These are phyloP conservation scores for Leptinotarsa undecemlineata DNA, from an alignment of 1,140 invertebrate genomes.

Conservation along the genomic window DNA sequence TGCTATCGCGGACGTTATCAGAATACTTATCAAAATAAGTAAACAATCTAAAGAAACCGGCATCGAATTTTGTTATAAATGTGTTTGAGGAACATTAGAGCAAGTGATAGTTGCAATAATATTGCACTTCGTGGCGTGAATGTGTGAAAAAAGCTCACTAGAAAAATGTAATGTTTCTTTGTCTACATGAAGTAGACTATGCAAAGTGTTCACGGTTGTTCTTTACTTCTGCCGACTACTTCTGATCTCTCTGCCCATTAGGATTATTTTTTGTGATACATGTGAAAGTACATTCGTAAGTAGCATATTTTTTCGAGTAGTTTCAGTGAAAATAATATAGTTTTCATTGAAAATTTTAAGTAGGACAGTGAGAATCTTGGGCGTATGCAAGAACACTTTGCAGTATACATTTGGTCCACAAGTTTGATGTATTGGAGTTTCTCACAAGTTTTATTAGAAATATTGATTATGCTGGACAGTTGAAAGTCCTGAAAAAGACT, in stretches of 20 bases:
- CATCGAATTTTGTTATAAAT: slow-evolving; percentile 10
- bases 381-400: slow-evolving; percentile 35
- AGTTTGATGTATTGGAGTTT: slow-evolving; percentile 37
- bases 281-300: slow-evolving; percentile 27
- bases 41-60: slow-evolving; percentile 30
- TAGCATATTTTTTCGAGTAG: slow-evolving; percentile 3
- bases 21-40: slow-evolving; percentile 31
- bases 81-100: slow-evolving; percentile 11
- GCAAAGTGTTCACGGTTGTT: slow-evolving; percentile 27
- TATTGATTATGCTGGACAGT: slow-evolving; percentile 32
- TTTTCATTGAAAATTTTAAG: slow-evolving; percentile 31
- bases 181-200: slow-evolving; percentile 24
- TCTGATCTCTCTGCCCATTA: slow-evolving; percentile 7
- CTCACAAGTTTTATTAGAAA: slow-evolving; percentile 40
- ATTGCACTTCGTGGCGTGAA: slow-evolving; percentile 18
- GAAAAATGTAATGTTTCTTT: slow-evolving; percentile 25
- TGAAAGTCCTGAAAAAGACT: no score
- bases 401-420: slow-evolving; percentile 36
- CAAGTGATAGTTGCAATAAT: slow-evolving; percentile 7
- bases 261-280: slow-evolving; percentile 33
- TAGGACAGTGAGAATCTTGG: slow-evolving; percentile 39
- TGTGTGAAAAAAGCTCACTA: slow-evolving; percentile 25
- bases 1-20: slow-evolving; percentile 27
- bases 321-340: slow-evolving; percentile 3
- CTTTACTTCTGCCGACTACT: slow-evolving; percentile 19